Percentiles rank a stretch among this genome's conserved stretches.
phyloP scores from a whole-genome alignment of 1,140 invertebrate species.

The Elymnias hypermnestra region DNA sequence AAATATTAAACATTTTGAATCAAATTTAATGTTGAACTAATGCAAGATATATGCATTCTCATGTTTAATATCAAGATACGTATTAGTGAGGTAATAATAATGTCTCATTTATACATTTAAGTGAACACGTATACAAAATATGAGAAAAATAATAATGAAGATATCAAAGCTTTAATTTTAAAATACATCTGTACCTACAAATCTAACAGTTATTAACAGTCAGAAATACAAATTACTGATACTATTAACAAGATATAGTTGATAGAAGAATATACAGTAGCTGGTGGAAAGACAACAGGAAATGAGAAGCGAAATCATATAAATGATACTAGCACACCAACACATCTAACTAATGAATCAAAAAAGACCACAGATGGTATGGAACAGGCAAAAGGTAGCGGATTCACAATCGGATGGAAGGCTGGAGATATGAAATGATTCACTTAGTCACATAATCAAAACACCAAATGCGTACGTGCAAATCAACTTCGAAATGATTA shows the following conservation, averaged over 20 bases:
- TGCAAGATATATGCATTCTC: too few species aligned
- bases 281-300: conserved; percentile 61
- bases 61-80: too few species aligned
- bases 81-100: too few species aligned
- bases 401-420: conserved; percentile 37
- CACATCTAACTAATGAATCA: conserved; percentile 61
- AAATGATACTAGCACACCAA: conserved; percentile 54
- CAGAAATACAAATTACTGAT: not conserved
- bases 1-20: too few species aligned
- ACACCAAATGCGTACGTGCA: conserved; percentile 14
- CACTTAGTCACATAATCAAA: not conserved
- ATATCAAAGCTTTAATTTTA: not conserved
- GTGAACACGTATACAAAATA: not conserved
- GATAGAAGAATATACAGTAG: conserved; percentile 5
- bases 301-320: conserved; percentile 46
- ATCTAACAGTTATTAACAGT: too few species aligned
- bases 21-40: too few species aligned
- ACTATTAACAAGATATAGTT: not conserved
- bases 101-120: not conserved
- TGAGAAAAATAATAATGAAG: not conserved
- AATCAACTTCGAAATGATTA: conserved; percentile 12
- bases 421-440: conserved; percentile 30
- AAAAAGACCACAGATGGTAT: conserved; percentile 57
- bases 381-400: conserved; percentile 37
- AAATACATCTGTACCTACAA: too few species aligned